These are phyloP conservation scores for Melopsittacus undulatus DNA, from an alignment of 2,797 vertebrate species.

Conservation along the genomic window DNA sequence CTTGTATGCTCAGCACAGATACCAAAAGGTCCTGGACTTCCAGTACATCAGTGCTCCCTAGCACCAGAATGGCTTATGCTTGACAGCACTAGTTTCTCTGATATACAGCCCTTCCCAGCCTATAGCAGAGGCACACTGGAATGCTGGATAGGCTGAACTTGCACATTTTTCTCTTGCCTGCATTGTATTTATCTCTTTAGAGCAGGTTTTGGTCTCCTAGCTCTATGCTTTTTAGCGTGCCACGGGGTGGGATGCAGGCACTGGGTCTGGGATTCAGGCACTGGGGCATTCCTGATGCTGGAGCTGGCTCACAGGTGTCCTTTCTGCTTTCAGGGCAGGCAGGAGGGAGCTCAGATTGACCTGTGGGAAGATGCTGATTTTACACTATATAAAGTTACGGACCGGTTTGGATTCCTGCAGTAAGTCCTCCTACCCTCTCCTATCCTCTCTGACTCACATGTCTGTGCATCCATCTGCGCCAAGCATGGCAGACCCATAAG, in stretches of 20 bases:
- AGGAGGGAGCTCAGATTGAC: constrained; percentile 85
- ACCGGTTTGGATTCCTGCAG: constrained; percentile 92
- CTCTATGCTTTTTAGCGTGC: background rate
- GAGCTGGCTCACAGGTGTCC: background rate
- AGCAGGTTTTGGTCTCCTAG: background rate
- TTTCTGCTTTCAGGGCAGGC: constrained; percentile 81
- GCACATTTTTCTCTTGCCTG: background rate
- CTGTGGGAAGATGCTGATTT: constrained; percentile 91
- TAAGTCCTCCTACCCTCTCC: constrained; percentile 73
- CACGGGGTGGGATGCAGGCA: background rate
- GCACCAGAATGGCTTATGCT: background rate
- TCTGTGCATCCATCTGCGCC: background rate
- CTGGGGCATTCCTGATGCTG: background rate
- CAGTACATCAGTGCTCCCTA: background rate
- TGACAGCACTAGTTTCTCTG: background rate
- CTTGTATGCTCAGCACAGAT: rapidly evolving
- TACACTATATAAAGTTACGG: constrained; percentile 87
- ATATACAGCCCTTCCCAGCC: background rate
- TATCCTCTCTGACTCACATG: background rate
- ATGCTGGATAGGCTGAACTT: background rate
- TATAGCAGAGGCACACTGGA: background rate
- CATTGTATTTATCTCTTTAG: background rate
- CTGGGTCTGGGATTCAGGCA: background rate
- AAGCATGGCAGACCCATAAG: background rate
- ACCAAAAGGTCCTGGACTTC: background rate